Conservation (phyloP, 2,113 vertebrate genomes). For the Callaeas wilsoni region DNA sequence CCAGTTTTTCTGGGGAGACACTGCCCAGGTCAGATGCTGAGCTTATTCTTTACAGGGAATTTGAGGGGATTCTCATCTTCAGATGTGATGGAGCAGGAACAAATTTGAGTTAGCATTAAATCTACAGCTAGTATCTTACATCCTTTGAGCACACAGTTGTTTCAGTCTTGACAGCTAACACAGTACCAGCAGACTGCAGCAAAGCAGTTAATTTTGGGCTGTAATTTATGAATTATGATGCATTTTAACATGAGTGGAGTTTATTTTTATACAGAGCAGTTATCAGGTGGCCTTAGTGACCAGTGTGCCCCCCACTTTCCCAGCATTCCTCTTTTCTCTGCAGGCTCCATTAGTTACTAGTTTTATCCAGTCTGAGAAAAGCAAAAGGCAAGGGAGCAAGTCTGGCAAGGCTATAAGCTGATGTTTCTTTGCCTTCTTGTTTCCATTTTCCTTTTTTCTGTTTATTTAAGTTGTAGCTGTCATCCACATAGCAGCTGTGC, state of each 20-base stretch:
- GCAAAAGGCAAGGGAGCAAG: constrained; percentile 3
- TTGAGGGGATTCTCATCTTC: not conserved
- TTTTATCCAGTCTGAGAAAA: not conserved
- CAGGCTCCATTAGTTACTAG: not conserved
- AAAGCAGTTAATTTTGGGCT: not conserved
- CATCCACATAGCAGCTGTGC: not conserved
- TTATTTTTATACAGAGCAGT: not conserved
- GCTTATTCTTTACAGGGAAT: not conserved
- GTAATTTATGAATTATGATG: not conserved
- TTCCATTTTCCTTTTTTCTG: not conserved
- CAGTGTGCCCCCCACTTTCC: not conserved
- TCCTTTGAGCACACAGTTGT: not conserved
- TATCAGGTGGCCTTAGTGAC: not conserved
- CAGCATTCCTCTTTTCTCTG: not conserved
- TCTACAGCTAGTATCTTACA: not conserved
- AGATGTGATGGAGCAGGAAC: not conserved
- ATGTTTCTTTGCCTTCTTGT: not conserved
- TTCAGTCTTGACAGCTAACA: not conserved
- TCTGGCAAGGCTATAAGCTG: not conserved
- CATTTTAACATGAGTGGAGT: not conserved
- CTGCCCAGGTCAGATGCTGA: not conserved
- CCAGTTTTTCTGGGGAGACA: not conserved
- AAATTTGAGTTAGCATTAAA: not conserved
- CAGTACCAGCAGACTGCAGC: not conserved
- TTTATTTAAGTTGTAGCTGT: constrained; percentile 27